Base-by-base conservation (phyloP, 2,113 vertebrate genomes). In the Nematolebias whitei region DNA sequence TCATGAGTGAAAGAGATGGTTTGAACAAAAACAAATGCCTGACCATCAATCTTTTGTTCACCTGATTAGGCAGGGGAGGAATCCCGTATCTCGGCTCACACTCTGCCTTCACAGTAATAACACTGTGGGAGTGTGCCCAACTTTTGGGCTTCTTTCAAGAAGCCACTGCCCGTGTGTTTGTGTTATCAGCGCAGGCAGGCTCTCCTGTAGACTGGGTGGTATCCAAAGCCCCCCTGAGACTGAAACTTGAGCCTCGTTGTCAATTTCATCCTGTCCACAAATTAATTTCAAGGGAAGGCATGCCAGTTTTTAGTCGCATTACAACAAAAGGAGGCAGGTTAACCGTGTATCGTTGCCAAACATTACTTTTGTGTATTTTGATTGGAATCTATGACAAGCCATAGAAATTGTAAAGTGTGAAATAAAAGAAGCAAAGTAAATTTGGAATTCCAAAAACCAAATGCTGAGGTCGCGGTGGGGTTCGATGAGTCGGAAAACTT, bases 171-270 rank as follows among this genome's bases (percentile, higher is more conserved):
- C 16, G 44, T 22, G 32, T 13, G 47, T 59, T 74, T 64, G 35
- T 2, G 35, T 89, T 85, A 89, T 88, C 87, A 76, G 61, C 38
- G 48, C 68, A 65, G 51, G 69, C 85, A 88, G 78, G 72, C 56
- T 54, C 74, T 52, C 19, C 22, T 8, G 32, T 35, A 29, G 68
- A 62, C 43, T 5, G 18, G 68, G 38, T 70, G 44, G 39, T 45
- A 56, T 71, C 79, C 71, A 48, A 68, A 73, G 59, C 65, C 73
- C 23, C 60, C 63, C 52, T 72, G 43, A 63, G 53, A 53, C 52
- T 4, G 15, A 54, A 74, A 66, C 41, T 66, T 22, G n/a, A 14
- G 58, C 61, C 51, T 29, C 0, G 14, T 68, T 7, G 54, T 23
- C 12, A 43, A 51, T 50, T 71, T 66, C 35, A 68, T n/a, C 38